phyloP scores from a whole-genome alignment of 2,888 invertebrate species.

The Ellobium chinense region DNA sequence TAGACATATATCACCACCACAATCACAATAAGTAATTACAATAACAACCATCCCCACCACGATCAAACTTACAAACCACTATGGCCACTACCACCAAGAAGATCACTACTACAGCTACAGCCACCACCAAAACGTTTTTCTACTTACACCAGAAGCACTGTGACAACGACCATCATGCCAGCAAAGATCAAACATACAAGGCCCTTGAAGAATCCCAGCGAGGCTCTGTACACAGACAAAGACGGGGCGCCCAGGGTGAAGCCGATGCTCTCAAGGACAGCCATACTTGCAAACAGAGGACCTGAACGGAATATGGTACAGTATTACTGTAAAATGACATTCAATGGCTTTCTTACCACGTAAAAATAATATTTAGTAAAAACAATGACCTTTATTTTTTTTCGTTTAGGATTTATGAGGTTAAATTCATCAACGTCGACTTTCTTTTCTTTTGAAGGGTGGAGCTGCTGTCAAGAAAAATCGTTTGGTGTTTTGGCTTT shows the following conservation, averaged over 20 bases:
- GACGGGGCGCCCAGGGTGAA: not conserved
- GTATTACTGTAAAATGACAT: not conserved
- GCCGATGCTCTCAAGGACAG: constrained; percentile 15
- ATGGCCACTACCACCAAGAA: too few species aligned
- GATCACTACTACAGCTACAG: too few species aligned
- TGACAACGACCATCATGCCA: not conserved
- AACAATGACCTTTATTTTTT: not conserved
- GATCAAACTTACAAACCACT: too few species aligned
- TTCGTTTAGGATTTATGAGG: not conserved
- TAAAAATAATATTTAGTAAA: not conserved
- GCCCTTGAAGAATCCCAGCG: constrained; percentile 6
- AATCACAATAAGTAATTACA: too few species aligned
- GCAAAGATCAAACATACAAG: constrained; percentile 4
- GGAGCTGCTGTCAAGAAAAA: too few species aligned
- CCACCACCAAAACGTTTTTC: too few species aligned
- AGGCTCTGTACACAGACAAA: constrained; percentile 19
- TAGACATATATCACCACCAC: too few species aligned
- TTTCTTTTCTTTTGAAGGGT: too few species aligned
- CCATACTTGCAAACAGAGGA: constrained; percentile 26
- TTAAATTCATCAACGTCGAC: too few species aligned
- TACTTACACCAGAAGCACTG: not conserved
- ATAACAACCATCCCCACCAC: too few species aligned
- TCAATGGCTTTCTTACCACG: too few species aligned
- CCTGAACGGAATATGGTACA: not conserved
- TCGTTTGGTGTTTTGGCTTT: too few species aligned